These are phyloP conservation scores for Limnephilus auricula DNA, from an alignment of 2,888 invertebrate genomes.

Conservation along the genomic window DNA sequence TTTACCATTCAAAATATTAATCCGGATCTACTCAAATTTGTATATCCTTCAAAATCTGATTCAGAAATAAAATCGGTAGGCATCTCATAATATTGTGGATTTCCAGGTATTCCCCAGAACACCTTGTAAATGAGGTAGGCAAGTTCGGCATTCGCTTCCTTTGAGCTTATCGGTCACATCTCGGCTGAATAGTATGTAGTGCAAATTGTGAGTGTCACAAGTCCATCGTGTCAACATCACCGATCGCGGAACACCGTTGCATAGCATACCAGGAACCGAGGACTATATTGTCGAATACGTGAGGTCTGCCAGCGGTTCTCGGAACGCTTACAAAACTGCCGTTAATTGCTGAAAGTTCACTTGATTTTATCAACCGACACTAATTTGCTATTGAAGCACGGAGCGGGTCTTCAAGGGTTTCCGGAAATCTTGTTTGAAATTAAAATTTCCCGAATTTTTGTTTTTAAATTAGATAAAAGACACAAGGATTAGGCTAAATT, in stretches of 20 bases:
- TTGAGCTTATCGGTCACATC: constrained; percentile 24
- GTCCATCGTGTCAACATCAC: not conserved
- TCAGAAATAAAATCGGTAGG: not conserved
- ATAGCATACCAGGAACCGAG: constrained; percentile 23
- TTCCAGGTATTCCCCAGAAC: not conserved
- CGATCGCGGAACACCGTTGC: not conserved
- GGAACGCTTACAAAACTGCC: constrained; percentile 20
- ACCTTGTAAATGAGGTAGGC: too few relatives aligned
- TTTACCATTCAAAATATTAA: not conserved
- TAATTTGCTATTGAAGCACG: not conserved
- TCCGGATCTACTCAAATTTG: not conserved
- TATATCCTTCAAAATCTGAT: not conserved
- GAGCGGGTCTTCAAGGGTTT: not conserved
- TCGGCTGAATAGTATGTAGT: not conserved
- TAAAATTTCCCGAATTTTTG: not conserved
- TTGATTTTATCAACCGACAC: constrained; percentile 14
- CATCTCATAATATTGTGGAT: not conserved
- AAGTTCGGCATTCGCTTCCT: not conserved
- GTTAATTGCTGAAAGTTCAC: constrained; percentile 27
- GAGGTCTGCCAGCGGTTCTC: constrained; percentile 2
- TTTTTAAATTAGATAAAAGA: not conserved
- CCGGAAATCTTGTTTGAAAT: not conserved
- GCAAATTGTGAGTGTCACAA: not conserved
- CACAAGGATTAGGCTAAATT: not conserved
- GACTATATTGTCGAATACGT: constrained; percentile 18